Conservation (phyloP, 1,140 invertebrate genomes). For the Hycleus phaleratus region DNA sequence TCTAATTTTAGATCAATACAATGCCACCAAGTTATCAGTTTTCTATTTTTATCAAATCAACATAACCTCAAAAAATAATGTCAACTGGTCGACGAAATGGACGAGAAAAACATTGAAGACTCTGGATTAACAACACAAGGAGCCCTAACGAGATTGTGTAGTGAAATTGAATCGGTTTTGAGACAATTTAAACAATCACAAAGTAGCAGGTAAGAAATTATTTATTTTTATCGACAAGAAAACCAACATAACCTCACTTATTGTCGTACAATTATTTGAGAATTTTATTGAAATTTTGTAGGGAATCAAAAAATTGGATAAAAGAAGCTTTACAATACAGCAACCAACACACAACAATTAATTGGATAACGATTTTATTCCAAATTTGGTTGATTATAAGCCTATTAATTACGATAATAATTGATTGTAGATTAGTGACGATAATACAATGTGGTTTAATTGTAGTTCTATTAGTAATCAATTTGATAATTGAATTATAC, state of each 20-base stretch:
- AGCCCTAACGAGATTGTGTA: conserved; percentile 44
- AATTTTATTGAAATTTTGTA: conserved; percentile 24
- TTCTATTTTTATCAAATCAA: too few species aligned
- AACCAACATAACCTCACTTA: not conserved
- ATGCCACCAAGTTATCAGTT: too few species aligned
- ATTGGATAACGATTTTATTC: conserved; percentile 51
- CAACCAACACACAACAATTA: conserved; percentile 57
- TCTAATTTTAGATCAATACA: too few species aligned
- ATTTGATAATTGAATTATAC: conserved; percentile 52
- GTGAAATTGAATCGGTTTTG: conserved; percentile 43
- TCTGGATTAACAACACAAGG: conserved; percentile 41
- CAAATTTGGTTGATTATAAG: conserved; percentile 25
- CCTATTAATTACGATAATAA: conserved; percentile 22
- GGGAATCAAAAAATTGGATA: conserved; percentile 46
- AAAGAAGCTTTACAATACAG: conserved; percentile 50
- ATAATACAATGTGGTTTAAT: conserved; percentile 39
- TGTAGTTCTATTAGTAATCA: conserved; percentile 44
- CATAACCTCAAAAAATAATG: too few species aligned
- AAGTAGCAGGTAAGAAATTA: conserved; percentile 34
- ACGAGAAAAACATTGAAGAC: conserved; percentile 17
- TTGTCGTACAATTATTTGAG: not conserved
- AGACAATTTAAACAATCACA: conserved; percentile 41
- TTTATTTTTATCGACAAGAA: not conserved
- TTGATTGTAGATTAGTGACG: conserved; percentile 32
- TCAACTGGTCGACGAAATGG: conserved; percentile 19